phyloP scores from a whole-genome alignment of 2,888 invertebrate genomes.

The Acanthoscelides obtectus region DNA sequence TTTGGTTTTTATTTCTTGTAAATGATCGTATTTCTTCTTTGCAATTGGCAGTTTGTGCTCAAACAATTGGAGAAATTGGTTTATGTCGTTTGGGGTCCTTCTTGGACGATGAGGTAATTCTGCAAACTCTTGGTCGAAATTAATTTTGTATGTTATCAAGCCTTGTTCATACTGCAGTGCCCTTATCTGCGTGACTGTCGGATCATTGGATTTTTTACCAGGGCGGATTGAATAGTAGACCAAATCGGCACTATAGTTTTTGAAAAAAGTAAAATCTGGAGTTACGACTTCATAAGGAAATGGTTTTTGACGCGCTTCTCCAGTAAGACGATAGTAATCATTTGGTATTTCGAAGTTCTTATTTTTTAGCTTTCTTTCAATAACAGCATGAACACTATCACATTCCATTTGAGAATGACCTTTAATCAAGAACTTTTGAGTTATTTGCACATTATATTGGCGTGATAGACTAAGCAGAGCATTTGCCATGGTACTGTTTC shows the following conservation, averaged over 20 bases:
- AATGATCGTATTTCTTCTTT: conserved; percentile 8
- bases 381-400: conserved; percentile 20
- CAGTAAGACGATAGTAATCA: conserved; percentile 17
- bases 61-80: not conserved
- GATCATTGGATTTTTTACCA: conserved; percentile 15
- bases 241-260: conserved; percentile 8
- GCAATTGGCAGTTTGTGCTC: conserved; percentile 3
- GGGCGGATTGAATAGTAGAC: conserved; percentile 15
- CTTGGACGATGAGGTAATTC: conserved; percentile 4
- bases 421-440: conserved; percentile 19
- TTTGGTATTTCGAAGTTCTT: conserved; percentile 18
- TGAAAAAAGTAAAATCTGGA: conserved; percentile 12
- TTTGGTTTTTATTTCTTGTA: conserved; percentile 11
- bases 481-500: no score
- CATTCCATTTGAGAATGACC: conserved; percentile 27
- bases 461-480: no score
- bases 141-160: conserved; percentile 8
- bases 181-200: conserved; percentile 15
- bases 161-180: conserved; percentile 13
- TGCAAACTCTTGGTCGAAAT: conserved; percentile 9
- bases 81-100: not conserved
- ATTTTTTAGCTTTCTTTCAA: conserved; percentile 21
- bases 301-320: conserved; percentile 16
- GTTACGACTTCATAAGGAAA: conserved; percentile 11
- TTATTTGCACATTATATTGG: conserved; percentile 8